A percentile compares a stretch with the other conserved stretches of the same genome.
Conservation (phyloP, 2,797 vertebrate species). For the Synanceia verrucosa region DNA sequence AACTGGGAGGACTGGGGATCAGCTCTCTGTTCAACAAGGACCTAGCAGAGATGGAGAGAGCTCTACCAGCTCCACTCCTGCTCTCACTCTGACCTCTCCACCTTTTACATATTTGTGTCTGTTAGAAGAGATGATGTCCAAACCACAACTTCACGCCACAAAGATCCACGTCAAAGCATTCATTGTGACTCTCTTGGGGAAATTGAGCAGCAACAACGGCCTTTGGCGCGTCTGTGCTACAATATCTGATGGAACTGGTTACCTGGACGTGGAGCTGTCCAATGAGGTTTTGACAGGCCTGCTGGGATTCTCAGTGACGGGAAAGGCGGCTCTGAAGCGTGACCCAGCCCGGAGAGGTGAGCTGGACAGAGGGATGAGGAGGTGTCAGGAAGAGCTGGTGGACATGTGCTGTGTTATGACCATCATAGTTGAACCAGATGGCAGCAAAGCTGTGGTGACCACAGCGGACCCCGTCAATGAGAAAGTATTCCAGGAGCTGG, state of each 20-base stretch:
- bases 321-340: conserved; percentile 87
- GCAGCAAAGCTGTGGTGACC: conserved; percentile 82
- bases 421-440: conserved; percentile 79
- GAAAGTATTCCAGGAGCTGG: conserved; percentile 81
- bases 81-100: conserved; percentile 75
- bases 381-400: conserved; percentile 91
- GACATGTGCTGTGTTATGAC: conserved; percentile 97
- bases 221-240: conserved; percentile 88
- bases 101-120: conserved; percentile 90
- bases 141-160: conserved; percentile 45
- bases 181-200: conserved; percentile 94
- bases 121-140: conserved; percentile 72
- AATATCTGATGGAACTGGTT: conserved; percentile 92
- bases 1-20: neutral
- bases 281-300: conserved; percentile 87
- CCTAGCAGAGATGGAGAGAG: neutral
- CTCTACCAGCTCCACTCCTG: neutral
- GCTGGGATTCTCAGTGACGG: conserved; percentile 91
- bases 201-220: conserved; percentile 84
- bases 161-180: conserved; percentile 90
- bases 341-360: conserved; percentile 81
- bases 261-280: conserved; percentile 91
- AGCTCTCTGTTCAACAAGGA: conserved; percentile 5
- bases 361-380: conserved; percentile 86
- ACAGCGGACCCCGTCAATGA: conserved; percentile 78